Conservation (phyloP, 2,888 invertebrate species). For the Archips xylosteana region DNA sequence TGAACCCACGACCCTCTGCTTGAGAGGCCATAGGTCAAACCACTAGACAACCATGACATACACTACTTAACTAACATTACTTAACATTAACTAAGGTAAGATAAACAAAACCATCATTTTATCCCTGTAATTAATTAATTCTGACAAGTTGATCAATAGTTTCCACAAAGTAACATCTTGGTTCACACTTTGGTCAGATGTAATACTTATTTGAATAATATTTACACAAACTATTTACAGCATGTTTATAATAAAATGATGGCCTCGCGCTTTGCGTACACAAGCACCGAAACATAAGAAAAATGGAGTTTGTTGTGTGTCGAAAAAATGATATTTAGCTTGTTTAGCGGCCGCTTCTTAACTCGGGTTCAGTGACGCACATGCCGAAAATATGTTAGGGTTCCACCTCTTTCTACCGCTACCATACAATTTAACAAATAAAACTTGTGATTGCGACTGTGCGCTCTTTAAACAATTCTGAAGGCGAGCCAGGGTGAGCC, state of each 20-base stretch:
- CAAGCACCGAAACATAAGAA: slow-evolving; percentile 15
- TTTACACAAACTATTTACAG: slow-evolving; percentile 8
- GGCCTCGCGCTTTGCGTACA: slow-evolving; percentile 16
- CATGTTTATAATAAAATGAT: slow-evolving; percentile 6
- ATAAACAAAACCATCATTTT: too few relatives aligned
- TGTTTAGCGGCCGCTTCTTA: slow-evolving; percentile 32
- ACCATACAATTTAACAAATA: too few relatives aligned
- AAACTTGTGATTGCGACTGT: too few relatives aligned
- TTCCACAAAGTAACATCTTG: background rate
- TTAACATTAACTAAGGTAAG: too few relatives aligned
- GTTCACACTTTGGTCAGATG: background rate
- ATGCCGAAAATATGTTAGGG: slow-evolving; percentile 3
- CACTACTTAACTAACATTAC: too few relatives aligned
- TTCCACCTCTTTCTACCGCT: background rate
- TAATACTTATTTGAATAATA: slow-evolving; percentile 8
- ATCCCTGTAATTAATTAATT: background rate
- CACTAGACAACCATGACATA: too few relatives aligned
- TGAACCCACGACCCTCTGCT: too few relatives aligned
- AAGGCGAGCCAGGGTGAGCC: too few relatives aligned
- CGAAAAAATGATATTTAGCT: slow-evolving; percentile 25
- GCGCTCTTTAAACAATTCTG: too few relatives aligned
- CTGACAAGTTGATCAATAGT: background rate
- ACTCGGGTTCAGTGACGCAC: slow-evolving; percentile 32
- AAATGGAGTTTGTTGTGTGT: slow-evolving; percentile 23
- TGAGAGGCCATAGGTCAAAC: too few relatives aligned